Percentiles rank a stretch among this genome's conserved stretches.
phyloP scores from a whole-genome alignment of 2,888 invertebrate species.

The Nephrotoma appendiculata region DNA sequence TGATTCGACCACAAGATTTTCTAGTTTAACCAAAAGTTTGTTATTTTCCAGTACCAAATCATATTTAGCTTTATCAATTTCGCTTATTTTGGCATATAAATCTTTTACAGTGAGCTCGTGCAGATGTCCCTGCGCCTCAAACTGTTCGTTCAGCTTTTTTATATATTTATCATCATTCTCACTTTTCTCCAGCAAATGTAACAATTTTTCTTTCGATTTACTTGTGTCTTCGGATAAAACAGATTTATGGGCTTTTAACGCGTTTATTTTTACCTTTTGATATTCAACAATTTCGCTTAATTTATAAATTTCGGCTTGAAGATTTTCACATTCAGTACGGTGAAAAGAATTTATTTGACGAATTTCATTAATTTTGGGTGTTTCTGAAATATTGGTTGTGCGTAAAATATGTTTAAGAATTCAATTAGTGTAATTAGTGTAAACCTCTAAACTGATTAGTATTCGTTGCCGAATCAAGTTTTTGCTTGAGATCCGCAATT shows the following conservation, averaged over 20 bases:
- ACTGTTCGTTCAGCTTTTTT: conserved; percentile 36
- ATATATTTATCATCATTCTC: conserved; percentile 48
- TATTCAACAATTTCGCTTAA: conserved; percentile 43
- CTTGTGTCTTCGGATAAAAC: conserved; percentile 50
- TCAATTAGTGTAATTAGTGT: neutral
- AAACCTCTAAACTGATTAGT: neutral
- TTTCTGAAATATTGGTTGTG: neutral
- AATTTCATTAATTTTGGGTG: conserved; percentile 26
- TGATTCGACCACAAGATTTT: conserved; percentile 19
- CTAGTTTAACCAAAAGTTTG: conserved; percentile 20
- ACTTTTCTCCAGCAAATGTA: conserved; percentile 45
- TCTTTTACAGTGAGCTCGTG: conserved; percentile 24
- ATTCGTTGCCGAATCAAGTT: neutral
- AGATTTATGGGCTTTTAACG: conserved; percentile 48
- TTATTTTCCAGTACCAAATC: conserved; percentile 18
- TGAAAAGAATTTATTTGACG: conserved; percentile 40
- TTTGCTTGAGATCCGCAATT: conserved; percentile 45
- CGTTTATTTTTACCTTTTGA: conserved; percentile 47
- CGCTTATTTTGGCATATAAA: conserved; percentile 17
- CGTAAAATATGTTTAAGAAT: neutral
- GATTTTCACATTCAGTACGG: conserved; percentile 39
- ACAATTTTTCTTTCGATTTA: conserved; percentile 41
- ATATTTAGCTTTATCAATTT: conserved; percentile 17
- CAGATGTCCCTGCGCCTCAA: conserved; percentile 11
- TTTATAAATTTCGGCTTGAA: conserved; percentile 43